Conservation (phyloP, 53 echinoderm and acorn worm species). For the Antedon mediterranea region DNA sequence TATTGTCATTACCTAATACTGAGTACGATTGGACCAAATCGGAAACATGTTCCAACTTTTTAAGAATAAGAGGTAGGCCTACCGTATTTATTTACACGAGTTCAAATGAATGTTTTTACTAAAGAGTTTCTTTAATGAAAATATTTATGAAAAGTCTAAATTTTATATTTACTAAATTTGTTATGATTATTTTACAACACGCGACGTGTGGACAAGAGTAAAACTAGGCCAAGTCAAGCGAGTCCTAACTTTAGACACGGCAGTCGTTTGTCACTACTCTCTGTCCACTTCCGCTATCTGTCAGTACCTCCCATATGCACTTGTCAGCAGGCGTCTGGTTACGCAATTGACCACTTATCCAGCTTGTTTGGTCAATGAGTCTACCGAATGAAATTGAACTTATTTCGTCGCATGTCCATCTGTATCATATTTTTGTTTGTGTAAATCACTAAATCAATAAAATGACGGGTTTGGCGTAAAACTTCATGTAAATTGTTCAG, state of each 20-base stretch:
- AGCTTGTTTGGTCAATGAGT: background rate
- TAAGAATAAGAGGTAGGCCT: no score
- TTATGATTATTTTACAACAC: no score
- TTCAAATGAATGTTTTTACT: no score
- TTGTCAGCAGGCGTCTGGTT: background rate
- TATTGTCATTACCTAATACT: no score
- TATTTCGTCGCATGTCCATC: background rate
- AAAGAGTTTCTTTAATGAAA: no score
- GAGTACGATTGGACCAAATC: no score
- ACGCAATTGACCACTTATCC: background rate
- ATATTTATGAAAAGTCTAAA: no score
- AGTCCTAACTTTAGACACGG: background rate
- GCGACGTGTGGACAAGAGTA: no score
- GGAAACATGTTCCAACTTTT: no score
- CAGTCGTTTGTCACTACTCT: background rate
- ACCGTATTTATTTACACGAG: no score
- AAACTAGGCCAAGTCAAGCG: background rate
- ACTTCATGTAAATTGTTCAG: no score
- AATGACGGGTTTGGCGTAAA: background rate
- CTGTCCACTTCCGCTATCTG: background rate
- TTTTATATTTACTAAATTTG: no score
- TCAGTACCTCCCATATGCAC: background rate
- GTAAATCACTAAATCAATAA: background rate
- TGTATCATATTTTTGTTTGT: background rate
- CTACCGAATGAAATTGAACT: background rate